Evolutionary conservation across 2,113 vertebrate species (phyloP).

Genomic region (Oriolus oriolus): DNA sequence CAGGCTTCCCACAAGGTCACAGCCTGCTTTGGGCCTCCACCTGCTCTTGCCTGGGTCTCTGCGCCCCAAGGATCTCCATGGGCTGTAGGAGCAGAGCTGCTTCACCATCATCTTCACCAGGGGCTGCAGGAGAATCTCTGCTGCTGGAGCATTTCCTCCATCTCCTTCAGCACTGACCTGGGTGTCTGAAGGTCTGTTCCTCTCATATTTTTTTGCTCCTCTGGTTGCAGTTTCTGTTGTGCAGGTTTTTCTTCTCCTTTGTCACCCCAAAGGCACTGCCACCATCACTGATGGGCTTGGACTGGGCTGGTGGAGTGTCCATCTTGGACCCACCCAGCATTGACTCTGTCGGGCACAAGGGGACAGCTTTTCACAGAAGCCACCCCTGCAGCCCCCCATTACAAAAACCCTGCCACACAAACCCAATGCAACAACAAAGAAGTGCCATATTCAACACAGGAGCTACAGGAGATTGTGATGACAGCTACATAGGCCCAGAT

Average conservation of each 20-base stretch:
- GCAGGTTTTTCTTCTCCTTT: neutral
- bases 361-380: neutral
- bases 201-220: neutral
- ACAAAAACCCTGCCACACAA: neutral
- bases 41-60: neutral
- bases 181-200: neutral
- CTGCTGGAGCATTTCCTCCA: neutral
- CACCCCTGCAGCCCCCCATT: neutral
- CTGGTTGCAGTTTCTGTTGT: neutral
- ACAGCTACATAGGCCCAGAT: neutral
- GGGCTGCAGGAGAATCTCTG: neutral
- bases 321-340: accelerated
- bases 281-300: accelerated
- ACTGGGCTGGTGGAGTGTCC: accelerated
- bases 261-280: accelerated
- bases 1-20: neutral
- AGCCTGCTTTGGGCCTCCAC: neutral
- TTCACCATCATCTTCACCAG: accelerated
- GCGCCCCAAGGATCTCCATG: accelerated
- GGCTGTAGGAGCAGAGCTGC: neutral
- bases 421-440: neutral
- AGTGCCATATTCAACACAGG: neutral
- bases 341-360: neutral
- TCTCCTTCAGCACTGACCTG: neutral
- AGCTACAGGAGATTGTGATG: neutral